phyloP scores from a whole-genome alignment of 1,140 invertebrate genomes.

The Drosophila murphyi region DNA sequence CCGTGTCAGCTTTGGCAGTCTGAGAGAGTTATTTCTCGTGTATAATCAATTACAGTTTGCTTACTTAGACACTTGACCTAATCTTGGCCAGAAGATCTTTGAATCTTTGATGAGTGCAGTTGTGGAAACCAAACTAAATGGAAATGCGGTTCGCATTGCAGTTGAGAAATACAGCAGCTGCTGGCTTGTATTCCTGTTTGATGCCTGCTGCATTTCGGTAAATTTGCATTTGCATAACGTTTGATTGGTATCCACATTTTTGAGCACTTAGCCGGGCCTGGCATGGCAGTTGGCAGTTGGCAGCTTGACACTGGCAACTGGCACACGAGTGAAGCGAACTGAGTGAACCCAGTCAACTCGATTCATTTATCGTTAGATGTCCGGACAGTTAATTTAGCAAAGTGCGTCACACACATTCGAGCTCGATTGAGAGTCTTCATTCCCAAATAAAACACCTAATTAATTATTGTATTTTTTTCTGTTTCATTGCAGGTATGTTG shows the following conservation, averaged over 20 bases:
- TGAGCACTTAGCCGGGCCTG: slow-evolving; percentile 32
- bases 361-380: slow-evolving; percentile 28
- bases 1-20: slow-evolving; percentile 28
- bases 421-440: neutral
- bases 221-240: slow-evolving; percentile 77
- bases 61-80: slow-evolving; percentile 28
- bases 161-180: slow-evolving; percentile 49
- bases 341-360: slow-evolving; percentile 30
- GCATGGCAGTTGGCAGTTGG: slow-evolving; percentile 51
- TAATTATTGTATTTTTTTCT: slow-evolving; percentile 53
- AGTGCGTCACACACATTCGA: slow-evolving; percentile 53
- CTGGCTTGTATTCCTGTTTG: slow-evolving; percentile 35
- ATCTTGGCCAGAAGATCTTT: slow-evolving; percentile 50
- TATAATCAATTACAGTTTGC: slow-evolving; percentile 66
- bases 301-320: slow-evolving; percentile 57
- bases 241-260: slow-evolving; percentile 59
- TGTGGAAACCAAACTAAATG: slow-evolving; percentile 63
- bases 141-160: slow-evolving; percentile 65
- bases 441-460: slow-evolving; percentile 38
- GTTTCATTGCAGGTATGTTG: slow-evolving; percentile 61
- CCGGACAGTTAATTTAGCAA: slow-evolving; percentile 67
- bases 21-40: slow-evolving; percentile 3
- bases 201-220: slow-evolving; percentile 65
- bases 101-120: slow-evolving; percentile 64
- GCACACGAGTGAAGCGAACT: slow-evolving; percentile 49